Evolutionary conservation across 2,797 vertebrate species (phyloP).

Genomic region (Knipowitschia caucasica): DNA sequence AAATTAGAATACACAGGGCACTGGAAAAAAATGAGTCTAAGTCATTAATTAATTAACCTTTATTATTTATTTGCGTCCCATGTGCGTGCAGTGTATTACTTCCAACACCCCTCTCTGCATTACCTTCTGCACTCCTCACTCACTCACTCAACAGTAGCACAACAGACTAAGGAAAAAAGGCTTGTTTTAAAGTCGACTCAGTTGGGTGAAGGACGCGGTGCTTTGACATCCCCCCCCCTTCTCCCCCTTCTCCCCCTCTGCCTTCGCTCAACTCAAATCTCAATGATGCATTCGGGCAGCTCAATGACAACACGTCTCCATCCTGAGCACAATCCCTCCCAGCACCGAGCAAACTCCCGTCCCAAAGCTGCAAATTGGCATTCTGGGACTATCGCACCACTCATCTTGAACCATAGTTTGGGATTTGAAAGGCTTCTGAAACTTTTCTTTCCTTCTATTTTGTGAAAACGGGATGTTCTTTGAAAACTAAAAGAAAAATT

Average conservation of each 20-base stretch:
- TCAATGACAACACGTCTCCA: constrained; percentile 73
- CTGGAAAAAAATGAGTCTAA: too few species aligned
- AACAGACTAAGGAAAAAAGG: constrained; percentile 27
- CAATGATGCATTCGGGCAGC: constrained; percentile 65
- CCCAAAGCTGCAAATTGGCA: constrained; percentile 62
- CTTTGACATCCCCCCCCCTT: constrained; percentile 35
- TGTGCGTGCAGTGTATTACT: too few species aligned
- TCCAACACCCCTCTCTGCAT: neutral
- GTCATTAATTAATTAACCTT: too few species aligned
- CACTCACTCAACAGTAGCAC: neutral
- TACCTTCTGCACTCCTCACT: neutral
- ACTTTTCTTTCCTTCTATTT: constrained; percentile 41
- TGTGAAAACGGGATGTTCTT: constrained; percentile 40
- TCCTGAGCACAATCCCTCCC: constrained; percentile 43
- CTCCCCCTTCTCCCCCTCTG: neutral
- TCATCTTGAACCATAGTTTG: constrained; percentile 54
- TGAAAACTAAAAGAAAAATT: constrained; percentile 27
- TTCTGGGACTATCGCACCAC: constrained; percentile 54
- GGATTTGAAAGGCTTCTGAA: constrained; percentile 58
- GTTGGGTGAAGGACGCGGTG: constrained; percentile 40
- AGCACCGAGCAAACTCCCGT: constrained; percentile 40
- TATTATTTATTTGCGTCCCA: too few species aligned
- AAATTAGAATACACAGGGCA: too few species aligned
- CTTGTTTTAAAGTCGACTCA: constrained; percentile 40
- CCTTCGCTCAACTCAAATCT: constrained; percentile 64